Percentiles rank a stretch among this genome's conserved stretches.
These are phyloP conservation scores for Limenitis camilla DNA, from an alignment of 2,888 invertebrate genomes.

Conservation along the genomic window DNA sequence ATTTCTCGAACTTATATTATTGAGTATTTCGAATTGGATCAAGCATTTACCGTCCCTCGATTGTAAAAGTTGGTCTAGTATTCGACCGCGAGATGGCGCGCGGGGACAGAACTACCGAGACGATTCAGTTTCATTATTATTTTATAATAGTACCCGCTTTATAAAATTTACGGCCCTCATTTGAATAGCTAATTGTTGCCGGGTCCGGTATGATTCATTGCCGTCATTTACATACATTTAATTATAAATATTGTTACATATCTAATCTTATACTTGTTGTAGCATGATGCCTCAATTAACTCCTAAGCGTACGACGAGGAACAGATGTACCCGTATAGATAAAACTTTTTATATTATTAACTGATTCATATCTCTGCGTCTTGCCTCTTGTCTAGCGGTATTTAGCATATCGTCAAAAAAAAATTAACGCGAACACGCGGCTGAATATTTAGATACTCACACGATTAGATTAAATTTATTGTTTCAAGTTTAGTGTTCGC, in stretches of 20 bases:
- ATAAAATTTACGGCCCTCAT: slow-evolving; percentile 11
- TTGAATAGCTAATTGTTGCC: slow-evolving; percentile 19
- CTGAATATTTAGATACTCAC: too few species aligned
- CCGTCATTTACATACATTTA: slow-evolving; percentile 19
- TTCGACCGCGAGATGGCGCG: too few species aligned
- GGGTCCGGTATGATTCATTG: slow-evolving; percentile 11
- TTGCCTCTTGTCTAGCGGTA: slow-evolving; percentile 1
- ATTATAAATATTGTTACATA: slow-evolving; percentile 22
- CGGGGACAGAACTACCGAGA: not conserved
- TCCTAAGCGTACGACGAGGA: slow-evolving; percentile 13
- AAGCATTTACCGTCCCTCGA: too few species aligned
- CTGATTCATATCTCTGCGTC: slow-evolving; percentile 12
- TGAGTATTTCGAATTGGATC: too few species aligned
- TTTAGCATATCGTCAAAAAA: slow-evolving; percentile 8
- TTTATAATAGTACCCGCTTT: slow-evolving; percentile 3
- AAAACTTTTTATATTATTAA: slow-evolving; percentile 15
- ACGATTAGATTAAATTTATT: too few species aligned
- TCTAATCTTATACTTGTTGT: slow-evolving; percentile 17
- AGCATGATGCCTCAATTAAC: slow-evolving; percentile 21
- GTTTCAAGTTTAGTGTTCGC: too few species aligned
- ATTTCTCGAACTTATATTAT: too few species aligned
- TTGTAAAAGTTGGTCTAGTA: too few species aligned
- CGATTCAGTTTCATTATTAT: not conserved
- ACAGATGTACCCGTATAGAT: slow-evolving; percentile 18
- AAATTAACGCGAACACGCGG: not conserved